These are phyloP conservation scores for Ectropis grisescens DNA, from an alignment of 1,140 invertebrate genomes.

Conservation along the genomic window DNA sequence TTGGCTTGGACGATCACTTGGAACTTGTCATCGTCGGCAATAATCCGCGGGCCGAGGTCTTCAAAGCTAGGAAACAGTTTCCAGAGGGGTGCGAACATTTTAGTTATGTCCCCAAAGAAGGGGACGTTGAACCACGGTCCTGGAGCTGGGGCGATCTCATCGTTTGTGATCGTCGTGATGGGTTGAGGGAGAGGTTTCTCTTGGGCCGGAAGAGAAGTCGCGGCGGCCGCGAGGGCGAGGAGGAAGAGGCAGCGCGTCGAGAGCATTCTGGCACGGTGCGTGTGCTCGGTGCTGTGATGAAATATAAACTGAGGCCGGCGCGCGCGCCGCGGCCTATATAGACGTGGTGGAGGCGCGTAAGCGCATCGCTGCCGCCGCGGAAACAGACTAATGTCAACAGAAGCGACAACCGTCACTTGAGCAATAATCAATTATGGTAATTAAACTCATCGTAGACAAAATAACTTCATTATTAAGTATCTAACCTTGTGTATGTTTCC, in stretches of 20 bases:
- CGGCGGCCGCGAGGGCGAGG: slow-evolving; percentile 30
- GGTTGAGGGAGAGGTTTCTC: slow-evolving; percentile 28
- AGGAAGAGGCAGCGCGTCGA: slow-evolving; percentile 38
- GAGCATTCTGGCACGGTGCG: slow-evolving; percentile 42
- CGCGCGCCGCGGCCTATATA: slow-evolving; percentile 53
- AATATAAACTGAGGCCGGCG: slow-evolving; percentile 46
- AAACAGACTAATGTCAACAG: too few relatives aligned
- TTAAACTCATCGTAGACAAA: too few relatives aligned
- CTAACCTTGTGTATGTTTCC: too few relatives aligned
- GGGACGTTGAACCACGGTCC: slow-evolving; percentile 47
- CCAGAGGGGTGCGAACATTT: slow-evolving; percentile 44
- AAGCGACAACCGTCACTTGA: slow-evolving; percentile 13
- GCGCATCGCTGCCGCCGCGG: slow-evolving; percentile 38
- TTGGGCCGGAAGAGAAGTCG: slow-evolving; percentile 31
- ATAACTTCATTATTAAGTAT: too few relatives aligned
- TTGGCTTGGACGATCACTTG: slow-evolving; percentile 50
- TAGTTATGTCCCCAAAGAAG: slow-evolving; percentile 23
- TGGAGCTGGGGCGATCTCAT: slow-evolving; percentile 31
- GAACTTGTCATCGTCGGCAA: slow-evolving; percentile 45
- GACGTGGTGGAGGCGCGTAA: slow-evolving; percentile 32
- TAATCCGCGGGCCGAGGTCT: slow-evolving; percentile 44
- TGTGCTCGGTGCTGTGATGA: slow-evolving; percentile 18
- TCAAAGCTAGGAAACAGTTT: slow-evolving; percentile 48
- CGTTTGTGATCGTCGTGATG: slow-evolving; percentile 30
- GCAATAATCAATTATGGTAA: too few relatives aligned